A percentile compares a stretch with the other conserved stretches of the same genome.
phyloP scores from a whole-genome alignment of 92 coral and sea anemone genomes.

The Umimayanthus kanabou region DNA sequence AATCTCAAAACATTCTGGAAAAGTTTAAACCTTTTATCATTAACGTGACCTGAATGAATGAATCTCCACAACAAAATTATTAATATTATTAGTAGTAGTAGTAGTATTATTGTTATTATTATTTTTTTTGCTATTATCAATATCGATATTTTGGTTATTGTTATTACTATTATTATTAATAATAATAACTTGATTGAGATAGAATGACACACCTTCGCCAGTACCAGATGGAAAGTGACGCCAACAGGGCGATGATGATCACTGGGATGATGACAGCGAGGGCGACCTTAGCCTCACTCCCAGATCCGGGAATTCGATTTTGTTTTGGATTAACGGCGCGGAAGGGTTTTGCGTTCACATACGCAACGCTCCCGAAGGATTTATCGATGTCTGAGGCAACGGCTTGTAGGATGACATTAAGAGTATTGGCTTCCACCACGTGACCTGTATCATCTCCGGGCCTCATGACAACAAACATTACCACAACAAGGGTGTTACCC shows the following conservation, averaged over 20 bases:
- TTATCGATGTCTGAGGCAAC: not conserved
- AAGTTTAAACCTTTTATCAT: too few species aligned
- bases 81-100: too few species aligned
- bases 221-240: not conserved
- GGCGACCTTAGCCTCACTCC: not conserved
- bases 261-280: conserved; percentile 11
- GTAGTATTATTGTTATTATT: too few species aligned
- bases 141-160: too few species aligned
- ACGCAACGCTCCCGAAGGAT: not conserved
- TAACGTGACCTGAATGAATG: too few species aligned
- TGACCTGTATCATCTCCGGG: not conserved
- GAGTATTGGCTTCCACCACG: not conserved
- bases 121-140: too few species aligned
- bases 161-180: too few species aligned
- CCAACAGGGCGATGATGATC: not conserved
- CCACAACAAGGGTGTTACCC: not conserved
- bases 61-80: too few species aligned
- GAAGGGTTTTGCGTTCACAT: not conserved
- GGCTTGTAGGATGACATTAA: not conserved
- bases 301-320: not conserved
- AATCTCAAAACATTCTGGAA: too few species aligned
- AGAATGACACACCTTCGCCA: conserved; percentile 11
- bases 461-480: conserved; percentile 2
- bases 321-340: not conserved
- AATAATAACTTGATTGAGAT: not conserved